Evolutionary conservation across 2,797 vertebrate species (phyloP).

Genomic region (Fundulus diaphanus): DNA sequence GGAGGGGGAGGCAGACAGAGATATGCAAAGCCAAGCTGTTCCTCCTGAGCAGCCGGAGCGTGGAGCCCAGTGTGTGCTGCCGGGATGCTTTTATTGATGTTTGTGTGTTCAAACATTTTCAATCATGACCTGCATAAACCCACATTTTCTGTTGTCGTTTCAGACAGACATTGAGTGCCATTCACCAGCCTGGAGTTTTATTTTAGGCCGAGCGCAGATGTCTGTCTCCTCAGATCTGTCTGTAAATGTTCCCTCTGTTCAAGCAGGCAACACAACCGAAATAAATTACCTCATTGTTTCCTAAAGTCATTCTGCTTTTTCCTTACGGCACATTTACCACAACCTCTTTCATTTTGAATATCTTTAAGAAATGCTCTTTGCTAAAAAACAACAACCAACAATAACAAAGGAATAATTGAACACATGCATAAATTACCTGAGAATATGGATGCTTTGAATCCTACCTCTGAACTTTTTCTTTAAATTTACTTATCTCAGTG

Average conservation of each 20-base stretch:
- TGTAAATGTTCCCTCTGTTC: conserved; percentile 75
- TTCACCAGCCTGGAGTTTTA: conserved; percentile 67
- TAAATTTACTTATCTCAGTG: background rate
- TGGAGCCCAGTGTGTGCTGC: conserved; percentile 34
- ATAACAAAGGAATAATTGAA: too few relatives aligned
- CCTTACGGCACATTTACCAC: background rate
- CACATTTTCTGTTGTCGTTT: conserved; percentile 72
- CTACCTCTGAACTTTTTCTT: background rate
- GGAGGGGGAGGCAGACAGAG: conserved; percentile 59
- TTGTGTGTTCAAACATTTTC: conserved; percentile 74
- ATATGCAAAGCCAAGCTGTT: conserved; percentile 71
- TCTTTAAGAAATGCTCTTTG: too few relatives aligned
- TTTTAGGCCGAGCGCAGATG: conserved; percentile 58
- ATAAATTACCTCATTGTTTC: conserved; percentile 50
- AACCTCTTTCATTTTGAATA: background rate
- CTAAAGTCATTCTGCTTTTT: background rate
- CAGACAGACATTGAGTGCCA: conserved; percentile 62
- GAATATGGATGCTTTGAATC: background rate
- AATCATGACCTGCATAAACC: conserved; percentile 76
- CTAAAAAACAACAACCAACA: background rate
- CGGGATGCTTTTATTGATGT: conserved; percentile 68
- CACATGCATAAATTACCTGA: background rate
- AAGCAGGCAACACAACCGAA: conserved; percentile 28
- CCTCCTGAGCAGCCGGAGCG: conserved; percentile 48
- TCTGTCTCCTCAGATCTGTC: conserved; percentile 53